phyloP scores from a whole-genome alignment of 2,888 invertebrate genomes.

The Habroteleia sp. region DNA sequence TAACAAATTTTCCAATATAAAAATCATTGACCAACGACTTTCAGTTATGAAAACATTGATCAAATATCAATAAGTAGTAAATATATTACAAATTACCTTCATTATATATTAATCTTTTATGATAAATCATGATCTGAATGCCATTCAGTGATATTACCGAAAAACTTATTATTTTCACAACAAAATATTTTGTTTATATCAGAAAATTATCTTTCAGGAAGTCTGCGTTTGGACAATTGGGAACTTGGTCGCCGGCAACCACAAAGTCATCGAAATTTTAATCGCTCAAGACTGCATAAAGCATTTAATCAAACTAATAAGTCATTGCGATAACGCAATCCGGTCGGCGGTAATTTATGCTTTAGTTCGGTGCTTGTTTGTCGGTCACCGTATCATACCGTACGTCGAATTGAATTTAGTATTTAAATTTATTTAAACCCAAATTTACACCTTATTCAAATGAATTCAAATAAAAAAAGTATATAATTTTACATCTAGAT shows the following conservation, averaged over 20 bases:
- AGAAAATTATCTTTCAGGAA: conserved; percentile 69
- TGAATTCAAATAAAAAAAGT: too few relatives aligned
- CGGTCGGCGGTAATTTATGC: conserved; percentile 74
- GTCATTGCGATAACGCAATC: conserved; percentile 68
- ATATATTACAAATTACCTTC: too few relatives aligned
- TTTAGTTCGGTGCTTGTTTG: conserved; percentile 70
- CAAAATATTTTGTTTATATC: too few relatives aligned
- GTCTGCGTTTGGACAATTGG: conserved; percentile 78
- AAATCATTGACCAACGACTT: too few relatives aligned
- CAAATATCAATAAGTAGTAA: too few relatives aligned
- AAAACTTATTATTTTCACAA: background rate
- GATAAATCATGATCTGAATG: too few relatives aligned
- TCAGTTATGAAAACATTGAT: too few relatives aligned
- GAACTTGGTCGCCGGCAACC: conserved; percentile 74
- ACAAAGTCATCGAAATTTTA: conserved; percentile 72
- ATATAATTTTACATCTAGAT: background rate
- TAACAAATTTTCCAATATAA: too few relatives aligned
- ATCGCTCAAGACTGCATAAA: conserved; percentile 75
- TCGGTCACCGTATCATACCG: conserved; percentile 70
- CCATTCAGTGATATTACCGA: too few relatives aligned
- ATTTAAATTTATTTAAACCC: background rate
- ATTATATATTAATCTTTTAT: too few relatives aligned
- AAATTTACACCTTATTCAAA: too few relatives aligned
- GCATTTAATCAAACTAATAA: conserved; percentile 68
- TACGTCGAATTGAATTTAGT: conserved; percentile 62